Evolutionary conservation across 53 echinoderm and acorn worm genomes (phyloP), one percentile per base, ranked within the genome.

Genomic region (Actinopyga echinites): DNA sequence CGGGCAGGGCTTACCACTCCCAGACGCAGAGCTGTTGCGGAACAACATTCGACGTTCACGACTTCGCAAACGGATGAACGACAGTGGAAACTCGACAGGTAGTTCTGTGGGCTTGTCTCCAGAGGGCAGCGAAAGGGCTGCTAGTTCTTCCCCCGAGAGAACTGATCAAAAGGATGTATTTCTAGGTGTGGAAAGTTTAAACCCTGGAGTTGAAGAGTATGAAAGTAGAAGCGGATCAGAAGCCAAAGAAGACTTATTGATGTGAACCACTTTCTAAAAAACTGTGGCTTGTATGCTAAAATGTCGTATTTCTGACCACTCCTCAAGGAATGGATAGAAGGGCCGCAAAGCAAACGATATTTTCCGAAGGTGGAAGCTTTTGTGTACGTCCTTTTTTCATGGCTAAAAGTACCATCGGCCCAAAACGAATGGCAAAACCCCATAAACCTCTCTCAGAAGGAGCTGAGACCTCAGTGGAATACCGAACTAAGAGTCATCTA

Each of bases 1-100:
- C 37, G 93, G 93, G 3, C 91, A 93, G 57, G 93, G 93, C 3
- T 65, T 93, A 24, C 93, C 93, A 0, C 82, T 93, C 13, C 84
- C 83, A 3, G 79, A 84, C 34, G 52, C 84, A 15, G 82, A 77
- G 11, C 68, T 66, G 40, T 54, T 88, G 65, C 83, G 83, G 49
- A 79, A 84, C 30, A 83, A 83, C 21, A 83, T 88, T 63, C 83
- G 88, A 12, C 75, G 83, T 15, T 56, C 83, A 38, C 77, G 84
- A 37, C 33, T 74, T 24, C 64, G 64, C 8, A 64, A 83, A n/a
- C 83, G 64, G 5, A 61, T 40, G 7, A 59, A 57, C 8, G 61
- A 61, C 34, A 61, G 61, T n/a, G 81, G 81, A 5, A 80, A 80
- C 23, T 60, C 81, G 31, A 80, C 37, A 1, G 63, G 23, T 4